Percentiles rank a stretch among this genome's conserved stretches.
phyloP scores from a whole-genome alignment of 2,797 vertebrate genomes.

The Oreortyx pictus region DNA sequence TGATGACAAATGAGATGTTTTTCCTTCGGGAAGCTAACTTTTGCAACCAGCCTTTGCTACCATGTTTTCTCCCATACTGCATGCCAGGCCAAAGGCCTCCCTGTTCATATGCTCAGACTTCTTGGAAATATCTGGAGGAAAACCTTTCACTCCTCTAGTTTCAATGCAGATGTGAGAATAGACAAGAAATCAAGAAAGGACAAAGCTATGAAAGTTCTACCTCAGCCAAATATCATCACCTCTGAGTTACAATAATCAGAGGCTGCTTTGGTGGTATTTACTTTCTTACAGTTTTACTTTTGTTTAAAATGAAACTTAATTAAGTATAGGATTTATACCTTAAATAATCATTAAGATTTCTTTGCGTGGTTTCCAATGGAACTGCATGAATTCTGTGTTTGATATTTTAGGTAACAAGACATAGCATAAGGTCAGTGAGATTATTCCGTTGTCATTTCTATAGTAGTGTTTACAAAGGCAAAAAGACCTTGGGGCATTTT shows the following conservation, averaged over 20 bases:
- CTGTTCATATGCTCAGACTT: neutral
- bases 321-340: neutral
- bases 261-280: accelerated
- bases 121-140: neutral
- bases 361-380: neutral
- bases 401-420: neutral
- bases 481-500: neutral
- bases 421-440: neutral
- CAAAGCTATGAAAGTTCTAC: neutral
- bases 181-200: neutral
- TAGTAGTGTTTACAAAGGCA: neutral
- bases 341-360: neutral
- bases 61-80: neutral
- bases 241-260: neutral
- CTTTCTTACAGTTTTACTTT: neutral
- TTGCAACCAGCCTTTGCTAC: neutral
- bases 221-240: neutral
- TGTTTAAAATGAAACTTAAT: neutral
- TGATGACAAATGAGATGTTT: neutral
- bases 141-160: neutral
- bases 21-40: neutral
- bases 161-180: neutral
- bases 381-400: neutral
- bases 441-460: neutral
- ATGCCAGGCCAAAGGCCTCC: neutral